Percentiles rank a stretch among this genome's conserved stretches.
These are phyloP conservation scores for Aphis craccivora DNA, from an alignment of 1,140 invertebrate species.

Conservation along the genomic window DNA sequence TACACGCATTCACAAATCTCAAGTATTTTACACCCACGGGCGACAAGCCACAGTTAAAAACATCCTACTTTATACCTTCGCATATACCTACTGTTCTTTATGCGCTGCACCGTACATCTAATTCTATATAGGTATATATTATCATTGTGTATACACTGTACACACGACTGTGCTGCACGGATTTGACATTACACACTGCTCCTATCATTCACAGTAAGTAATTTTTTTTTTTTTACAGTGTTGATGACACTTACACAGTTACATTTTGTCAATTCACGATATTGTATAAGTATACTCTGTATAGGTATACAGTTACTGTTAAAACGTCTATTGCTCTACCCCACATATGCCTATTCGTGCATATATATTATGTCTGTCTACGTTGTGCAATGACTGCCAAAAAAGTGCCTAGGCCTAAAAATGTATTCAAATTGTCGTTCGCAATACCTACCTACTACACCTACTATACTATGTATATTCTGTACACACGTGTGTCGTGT, in stretches of 20 bases:
- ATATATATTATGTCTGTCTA: neutral
- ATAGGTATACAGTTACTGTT: neutral
- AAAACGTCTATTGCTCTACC: neutral
- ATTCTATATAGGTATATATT: neutral
- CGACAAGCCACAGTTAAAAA: neutral
- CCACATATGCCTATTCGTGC: neutral
- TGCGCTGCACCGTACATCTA: neutral
- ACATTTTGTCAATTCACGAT: constrained; percentile 11
- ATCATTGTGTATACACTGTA: neutral
- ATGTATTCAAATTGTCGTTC: neutral
- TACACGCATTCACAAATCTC: neutral
- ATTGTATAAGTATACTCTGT: neutral
- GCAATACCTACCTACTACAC: neutral
- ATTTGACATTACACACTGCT: neutral
- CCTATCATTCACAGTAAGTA: neutral
- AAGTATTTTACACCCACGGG: neutral
- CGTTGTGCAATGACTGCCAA: neutral
- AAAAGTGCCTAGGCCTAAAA: neutral
- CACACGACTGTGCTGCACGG: neutral
- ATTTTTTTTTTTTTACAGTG: neutral
- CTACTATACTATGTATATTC: neutral
- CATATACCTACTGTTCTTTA: neutral
- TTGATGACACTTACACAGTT: neutral
- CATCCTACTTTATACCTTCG: neutral
- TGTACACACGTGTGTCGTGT: neutral